phyloP scores from a whole-genome alignment of 2,888 invertebrate genomes.

The Morpho achilles region DNA sequence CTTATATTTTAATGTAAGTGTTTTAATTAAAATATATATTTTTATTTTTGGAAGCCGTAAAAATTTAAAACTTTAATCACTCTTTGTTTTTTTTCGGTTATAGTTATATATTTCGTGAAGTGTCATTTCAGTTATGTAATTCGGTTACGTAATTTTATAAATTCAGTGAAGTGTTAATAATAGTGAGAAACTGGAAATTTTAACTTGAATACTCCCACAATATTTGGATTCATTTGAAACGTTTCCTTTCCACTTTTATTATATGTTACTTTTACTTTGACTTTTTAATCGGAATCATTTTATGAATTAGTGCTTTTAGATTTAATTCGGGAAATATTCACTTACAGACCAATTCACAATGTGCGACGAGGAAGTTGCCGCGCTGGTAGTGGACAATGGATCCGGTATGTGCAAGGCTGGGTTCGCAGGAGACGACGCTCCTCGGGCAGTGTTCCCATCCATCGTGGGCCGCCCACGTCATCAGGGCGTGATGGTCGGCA shows the following conservation, averaged over 20 bases:
- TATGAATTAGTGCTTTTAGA: background rate
- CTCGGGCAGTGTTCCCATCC: conserved; percentile 95
- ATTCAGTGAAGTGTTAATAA: conserved; percentile 24
- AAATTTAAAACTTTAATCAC: too few relatives aligned
- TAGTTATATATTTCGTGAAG: conserved; percentile 10
- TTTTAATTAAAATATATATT: conserved; percentile 12
- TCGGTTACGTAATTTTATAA: conserved; percentile 16
- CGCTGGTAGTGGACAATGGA: conserved; percentile 94
- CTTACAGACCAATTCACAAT: conserved; percentile 83
- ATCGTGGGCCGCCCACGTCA: conserved; percentile 95
- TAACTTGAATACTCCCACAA: conserved; percentile 62
- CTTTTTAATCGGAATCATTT: background rate
- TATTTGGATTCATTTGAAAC: background rate
- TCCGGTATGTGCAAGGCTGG: conserved; percentile 97
- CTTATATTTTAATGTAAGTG: conserved; percentile 64
- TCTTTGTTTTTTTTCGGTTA: too few relatives aligned
- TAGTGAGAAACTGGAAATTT: conserved; percentile 84
- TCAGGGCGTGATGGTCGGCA: conserved; percentile 92
- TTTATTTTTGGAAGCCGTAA: background rate
- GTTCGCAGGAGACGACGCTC: conserved; percentile 95
- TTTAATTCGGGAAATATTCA: conserved; percentile 3
- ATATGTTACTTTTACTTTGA: background rate
- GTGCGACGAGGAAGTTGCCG: conserved; percentile 97
- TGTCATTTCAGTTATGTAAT: conserved; percentile 19
- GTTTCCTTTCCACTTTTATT: background rate